phyloP scores from a whole-genome alignment of 1,140 invertebrate genomes.

The Solenopsis fugax region DNA sequence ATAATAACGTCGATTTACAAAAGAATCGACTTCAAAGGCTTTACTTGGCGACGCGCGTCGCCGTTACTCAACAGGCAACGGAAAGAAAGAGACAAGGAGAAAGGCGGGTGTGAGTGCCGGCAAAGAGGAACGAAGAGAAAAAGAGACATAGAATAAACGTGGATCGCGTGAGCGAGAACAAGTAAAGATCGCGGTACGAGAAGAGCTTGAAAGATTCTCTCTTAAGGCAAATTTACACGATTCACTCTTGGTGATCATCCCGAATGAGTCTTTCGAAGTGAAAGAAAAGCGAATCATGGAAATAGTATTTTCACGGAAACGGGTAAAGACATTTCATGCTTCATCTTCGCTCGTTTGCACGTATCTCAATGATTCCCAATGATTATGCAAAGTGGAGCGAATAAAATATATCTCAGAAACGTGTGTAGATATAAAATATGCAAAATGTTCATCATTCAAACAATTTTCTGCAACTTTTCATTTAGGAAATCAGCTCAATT shows the following conservation, averaged over 20 bases:
- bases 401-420: neutral
- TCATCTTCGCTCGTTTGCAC: neutral
- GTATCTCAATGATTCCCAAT: neutral
- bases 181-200: slow-evolving; percentile 70
- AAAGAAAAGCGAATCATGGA: slow-evolving; percentile 35
- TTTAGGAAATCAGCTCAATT: neutral
- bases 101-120: slow-evolving; percentile 9
- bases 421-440: neutral
- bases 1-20: slow-evolving; percentile 81
- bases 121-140: slow-evolving; percentile 39
- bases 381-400: neutral
- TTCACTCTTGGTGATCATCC: slow-evolving; percentile 43
- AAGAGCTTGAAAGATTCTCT: slow-evolving; percentile 63
- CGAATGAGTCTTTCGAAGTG: slow-evolving; percentile 12
- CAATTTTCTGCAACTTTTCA: neutral
- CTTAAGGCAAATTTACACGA: slow-evolving; percentile 54
- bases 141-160: slow-evolving; percentile 67
- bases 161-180: slow-evolving; percentile 66
- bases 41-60: slow-evolving; percentile 74
- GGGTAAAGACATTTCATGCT: neutral
- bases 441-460: neutral
- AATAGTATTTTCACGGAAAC: slow-evolving; percentile 16
- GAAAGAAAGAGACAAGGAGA: slow-evolving; percentile 59
- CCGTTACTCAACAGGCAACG: slow-evolving; percentile 62
- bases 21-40: slow-evolving; percentile 81